Conservation (phyloP, 2,113 vertebrate species). For the Mirounga angustirostris region DNA sequence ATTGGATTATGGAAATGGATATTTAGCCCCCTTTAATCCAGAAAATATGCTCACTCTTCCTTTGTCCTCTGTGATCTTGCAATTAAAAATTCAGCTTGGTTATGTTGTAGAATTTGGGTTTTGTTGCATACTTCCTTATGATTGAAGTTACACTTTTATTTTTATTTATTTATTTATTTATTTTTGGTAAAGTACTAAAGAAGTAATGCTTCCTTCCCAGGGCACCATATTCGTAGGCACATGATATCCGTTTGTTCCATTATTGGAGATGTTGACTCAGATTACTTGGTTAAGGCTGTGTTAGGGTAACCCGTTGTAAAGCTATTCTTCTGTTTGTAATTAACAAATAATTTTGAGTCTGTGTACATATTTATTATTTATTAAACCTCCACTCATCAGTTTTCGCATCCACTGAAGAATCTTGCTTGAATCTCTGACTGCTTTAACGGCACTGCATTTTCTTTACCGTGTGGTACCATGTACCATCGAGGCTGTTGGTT, state of each 20-base stretch:
- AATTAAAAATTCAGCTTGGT: neutral
- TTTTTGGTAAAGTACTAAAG: neutral
- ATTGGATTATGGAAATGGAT: neutral
- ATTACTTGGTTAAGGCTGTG: neutral
- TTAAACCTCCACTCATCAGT: neutral
- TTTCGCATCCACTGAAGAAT: neutral
- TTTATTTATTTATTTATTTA: neutral
- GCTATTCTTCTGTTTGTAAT: neutral
- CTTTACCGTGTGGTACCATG: neutral
- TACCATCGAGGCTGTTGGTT: neutral
- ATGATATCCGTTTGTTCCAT: neutral
- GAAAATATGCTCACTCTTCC: neutral
- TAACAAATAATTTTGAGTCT: neutral
- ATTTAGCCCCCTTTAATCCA: neutral
- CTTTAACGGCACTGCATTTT: too few species aligned
- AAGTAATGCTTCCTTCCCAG: neutral
- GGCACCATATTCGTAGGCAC: accelerated
- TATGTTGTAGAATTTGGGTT: neutral
- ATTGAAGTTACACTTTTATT: neutral
- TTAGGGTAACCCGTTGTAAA: neutral
- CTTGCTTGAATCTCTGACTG: neutral
- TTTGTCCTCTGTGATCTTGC: neutral
- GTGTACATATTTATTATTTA: neutral
- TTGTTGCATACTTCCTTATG: neutral
- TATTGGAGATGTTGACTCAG: neutral